A percentile compares a stretch with the other conserved stretches of the same genome.
Evolutionary conservation across 2,888 invertebrate species (phyloP).

Genomic region (Eilema griseolum): DNA sequence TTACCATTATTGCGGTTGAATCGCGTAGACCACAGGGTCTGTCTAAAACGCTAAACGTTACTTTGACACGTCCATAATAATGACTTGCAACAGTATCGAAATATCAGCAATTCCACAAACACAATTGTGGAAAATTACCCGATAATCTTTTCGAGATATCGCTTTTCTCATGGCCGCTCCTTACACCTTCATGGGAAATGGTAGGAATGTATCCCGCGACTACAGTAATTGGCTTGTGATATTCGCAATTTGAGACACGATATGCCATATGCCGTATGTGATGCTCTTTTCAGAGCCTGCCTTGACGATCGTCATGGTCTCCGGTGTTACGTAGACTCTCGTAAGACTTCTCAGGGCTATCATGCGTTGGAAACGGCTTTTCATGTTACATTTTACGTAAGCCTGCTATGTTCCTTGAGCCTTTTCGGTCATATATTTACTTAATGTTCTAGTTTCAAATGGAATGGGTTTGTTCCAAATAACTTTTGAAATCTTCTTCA

Average conservation of each 20-base stretch:
- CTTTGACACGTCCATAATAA: no score
- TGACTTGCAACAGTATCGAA: no score
- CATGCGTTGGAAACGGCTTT: slow-evolving; percentile 21
- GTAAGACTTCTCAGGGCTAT: slow-evolving; percentile 14
- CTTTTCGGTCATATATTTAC: neutral
- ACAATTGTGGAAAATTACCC: no score
- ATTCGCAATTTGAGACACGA: slow-evolving; percentile 56
- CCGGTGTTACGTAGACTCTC: slow-evolving; percentile 11
- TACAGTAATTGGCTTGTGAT: slow-evolving; percentile 68
- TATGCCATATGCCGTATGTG: slow-evolving; percentile 41
- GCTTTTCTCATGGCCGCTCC: slow-evolving; percentile 39
- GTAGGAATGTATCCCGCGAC: slow-evolving; percentile 61
- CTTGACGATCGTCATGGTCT: neutral
- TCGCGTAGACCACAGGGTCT: no score
- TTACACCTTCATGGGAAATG: slow-evolving; percentile 60
- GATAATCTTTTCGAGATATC: slow-evolving; percentile 6
- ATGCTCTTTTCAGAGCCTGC: slow-evolving; percentile 40
- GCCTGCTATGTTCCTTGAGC: neutral
- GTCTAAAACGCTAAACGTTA: no score
- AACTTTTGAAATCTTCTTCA: no score
- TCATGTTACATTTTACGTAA: slow-evolving; percentile 11
- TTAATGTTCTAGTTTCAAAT: neutral
- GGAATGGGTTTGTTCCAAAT: slow-evolving; percentile 14
- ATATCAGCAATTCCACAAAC: no score
- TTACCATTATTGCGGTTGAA: no score